Base-by-base conservation (phyloP, 2,888 invertebrate species). In the Orthosia incerta region DNA sequence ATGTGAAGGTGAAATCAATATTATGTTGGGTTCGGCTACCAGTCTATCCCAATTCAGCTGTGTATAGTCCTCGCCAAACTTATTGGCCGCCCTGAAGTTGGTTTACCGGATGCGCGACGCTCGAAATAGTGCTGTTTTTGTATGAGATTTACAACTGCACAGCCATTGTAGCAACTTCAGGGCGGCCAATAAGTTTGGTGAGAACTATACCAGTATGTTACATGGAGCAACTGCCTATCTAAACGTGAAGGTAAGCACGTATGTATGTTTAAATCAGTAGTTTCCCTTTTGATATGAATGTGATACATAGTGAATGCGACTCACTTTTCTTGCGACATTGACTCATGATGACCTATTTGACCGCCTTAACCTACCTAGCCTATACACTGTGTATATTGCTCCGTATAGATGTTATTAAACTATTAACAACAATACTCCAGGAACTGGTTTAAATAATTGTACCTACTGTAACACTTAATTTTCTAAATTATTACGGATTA, bases 331-430 rank as follows among this genome's bases (percentile, higher is more conserved):
- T 18, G 48, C 45, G 63, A 64, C 60, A 69, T 66, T 72, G 72
- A 46, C 46, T 73, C 63, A 2, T 50, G 39, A 18, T 79, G 80
- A 80, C 80, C 80, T 73, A 39, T 73, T 79, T 79, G 80, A 80
- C 80, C 79, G 66, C 55, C 46, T 39, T 50, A 57, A 71, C 67
- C 67, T 67, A 71, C 67, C 71, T 67, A 53, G 18, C 23, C 7
- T 16, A 18, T 1, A 5, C 3, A 2, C 2, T 39, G 16, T 45
- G 46, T 39, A 65, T 11, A 74, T 18, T 48, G 46, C 12, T 50
- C 48, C 18, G 3, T 55, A 45, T 15, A 60, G 0, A 13, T 39
- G 9, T 31, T 23, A n/a, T 1, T 15, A 20, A n/a, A n/a, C 0
- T 7, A 16, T 1, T 4, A 15, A 20, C 11, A 53, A 45, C 13